Evolutionary conservation across 2,888 invertebrate genomes (phyloP), one percentile per base, ranked within the genome.

Genomic region (Dyspetes luteomarginatus): DNA sequence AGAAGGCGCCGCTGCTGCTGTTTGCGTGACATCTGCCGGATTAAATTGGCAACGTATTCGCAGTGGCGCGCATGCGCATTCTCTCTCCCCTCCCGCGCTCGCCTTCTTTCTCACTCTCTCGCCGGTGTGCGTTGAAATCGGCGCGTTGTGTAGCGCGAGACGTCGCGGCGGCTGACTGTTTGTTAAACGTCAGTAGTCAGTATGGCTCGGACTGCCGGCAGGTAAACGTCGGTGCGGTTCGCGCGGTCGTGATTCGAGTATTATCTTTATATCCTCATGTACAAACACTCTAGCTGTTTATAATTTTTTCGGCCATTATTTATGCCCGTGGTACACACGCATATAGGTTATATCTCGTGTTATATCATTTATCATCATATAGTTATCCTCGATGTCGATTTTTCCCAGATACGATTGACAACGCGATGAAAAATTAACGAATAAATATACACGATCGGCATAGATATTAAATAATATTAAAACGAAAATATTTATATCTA

Each of bases 141-240:
- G 64, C 71, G 30, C 71, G 69, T 52, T 55, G 52, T 30, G 71
- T 45, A 43, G 55, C 62, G 64, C 62, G 77, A 75, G 43, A 55
- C 69, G 52, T 62, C 50, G 28, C 15, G 43, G 58, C 52, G 48
- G 56, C 41, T 52, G 79, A 28, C 26, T 24, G 22, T 22, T 52
- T 15, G 24, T 36, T 28, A n/a, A n/a, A n/a, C n/a, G n/a, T n/a
- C 55, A 26, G 17, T 26, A 24, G 26, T 84, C 86, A 90, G 90
- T 90, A 88, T 88, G 89, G 87, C 88, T 89, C 88, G 86, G 86
- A 86, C 90, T 88, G 89, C 90, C 89, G 90, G 88, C 86, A 86
- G 85, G 86, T 81, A 78, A 82, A 79, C 65, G 75, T 85, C 86
- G 73, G 81, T 84, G 79, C 80, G 52, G 26, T 74, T 69, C 60